Base-by-base conservation (phyloP, 1,140 invertebrate genomes). In the Drosophila mauritiana region DNA sequence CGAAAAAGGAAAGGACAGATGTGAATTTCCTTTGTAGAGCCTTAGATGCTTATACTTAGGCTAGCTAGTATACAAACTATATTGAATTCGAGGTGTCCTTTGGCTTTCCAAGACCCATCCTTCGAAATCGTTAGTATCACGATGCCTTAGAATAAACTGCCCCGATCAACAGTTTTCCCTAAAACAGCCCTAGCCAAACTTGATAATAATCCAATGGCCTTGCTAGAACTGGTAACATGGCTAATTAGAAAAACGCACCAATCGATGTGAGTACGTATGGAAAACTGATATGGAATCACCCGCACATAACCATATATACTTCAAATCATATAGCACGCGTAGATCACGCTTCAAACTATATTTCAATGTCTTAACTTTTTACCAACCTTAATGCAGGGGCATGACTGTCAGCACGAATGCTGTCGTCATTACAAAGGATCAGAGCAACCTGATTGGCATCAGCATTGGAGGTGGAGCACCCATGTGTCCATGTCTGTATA, bases 321-420 rank as follows among this genome's bases (percentile, higher is more conserved):
- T 39, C 27, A 3, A 25, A 39, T 34, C 45, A 45, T 39, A 34
- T 69, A 70, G 67, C 67, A 70, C 67, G 67, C 42, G 22, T 70
- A 69, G 65, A 31, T 56, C 42, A 48, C 42, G 49, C 70, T 27
- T 48, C n/a, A 12, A 11, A 22, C 34, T 55, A 10, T 10, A 8
- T 10, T 12, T 1, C 1, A 40, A 46, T 59, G 0, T 6, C 1
- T 13, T n/a, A 7, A 4, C 4, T 11, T 0, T 40, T 10, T 51
- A 37, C 39, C 13, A 13, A 15, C n/a, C 12, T 37, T 37, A 12
- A 75, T 67, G 37, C 93, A 98, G 98, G 97, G 98, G 98, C 0
- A 98, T 99, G 97, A 98, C 96, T 39, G 96, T 99, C 25, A 98
- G 98, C 11, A 98, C 98, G n/a, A 98, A 98, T 22, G 96, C 95